Percentiles rank a stretch among this genome's conserved stretches.
Conservation (phyloP, 2,797 vertebrate genomes). For the Takifugu ocellatus region DNA sequence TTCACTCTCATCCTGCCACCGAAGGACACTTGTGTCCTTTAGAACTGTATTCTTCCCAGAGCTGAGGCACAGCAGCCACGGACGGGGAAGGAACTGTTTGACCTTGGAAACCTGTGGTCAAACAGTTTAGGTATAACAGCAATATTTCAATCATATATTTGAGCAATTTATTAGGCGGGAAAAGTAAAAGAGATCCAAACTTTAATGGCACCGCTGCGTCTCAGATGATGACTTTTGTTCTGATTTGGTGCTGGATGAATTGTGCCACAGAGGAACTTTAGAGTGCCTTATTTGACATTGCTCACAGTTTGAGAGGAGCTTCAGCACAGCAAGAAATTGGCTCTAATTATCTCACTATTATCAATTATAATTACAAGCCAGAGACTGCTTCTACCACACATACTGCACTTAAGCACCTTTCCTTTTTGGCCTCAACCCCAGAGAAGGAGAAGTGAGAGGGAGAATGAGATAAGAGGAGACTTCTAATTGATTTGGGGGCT, state of each 20-base stretch:
- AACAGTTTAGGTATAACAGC: no score
- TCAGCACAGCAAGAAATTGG: constrained; percentile 11
- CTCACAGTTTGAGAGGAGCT: constrained; percentile 9
- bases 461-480: constrained; percentile 36
- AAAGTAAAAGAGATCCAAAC: no score
- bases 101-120: no score
- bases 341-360: constrained; percentile 32
- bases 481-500: constrained; percentile 74
- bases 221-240: no score
- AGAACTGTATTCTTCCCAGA: constrained; percentile 61
- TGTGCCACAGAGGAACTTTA: no score
- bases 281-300: neutral
- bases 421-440: constrained; percentile 43
- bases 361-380: constrained; percentile 38
- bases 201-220: no score
- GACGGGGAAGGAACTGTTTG: neutral
- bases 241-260: no score
- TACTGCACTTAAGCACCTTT: constrained; percentile 43
- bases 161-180: no score
- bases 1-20: constrained; percentile 48
- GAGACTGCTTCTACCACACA: constrained; percentile 32
- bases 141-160: no score
- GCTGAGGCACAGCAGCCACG: constrained; percentile 17
- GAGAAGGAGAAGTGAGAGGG: constrained; percentile 33
- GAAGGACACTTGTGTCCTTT: constrained; percentile 45